Evolutionary conservation across 1,140 invertebrate genomes (phyloP).

Genomic region (Drosophila kurseongensis): DNA sequence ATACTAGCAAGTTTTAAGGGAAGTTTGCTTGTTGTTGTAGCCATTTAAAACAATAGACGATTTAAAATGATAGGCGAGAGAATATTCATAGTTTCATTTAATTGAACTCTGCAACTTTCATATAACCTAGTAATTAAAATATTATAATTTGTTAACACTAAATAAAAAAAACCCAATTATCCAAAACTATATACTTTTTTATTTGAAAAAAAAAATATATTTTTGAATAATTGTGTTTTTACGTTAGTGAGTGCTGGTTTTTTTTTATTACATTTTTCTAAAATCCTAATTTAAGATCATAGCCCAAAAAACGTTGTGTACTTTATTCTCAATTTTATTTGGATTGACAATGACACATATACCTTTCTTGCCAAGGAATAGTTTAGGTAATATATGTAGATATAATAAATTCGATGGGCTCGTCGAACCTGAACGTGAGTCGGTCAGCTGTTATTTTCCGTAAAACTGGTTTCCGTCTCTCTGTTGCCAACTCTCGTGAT

Average conservation of each 20-base stretch:
- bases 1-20: too few species aligned
- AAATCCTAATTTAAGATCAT: too few species aligned
- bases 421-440: conserved; percentile 26
- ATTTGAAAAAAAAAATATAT: too few species aligned
- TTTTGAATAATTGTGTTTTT: too few species aligned
- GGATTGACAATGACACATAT: not conserved
- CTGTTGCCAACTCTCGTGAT: conserved; percentile 8
- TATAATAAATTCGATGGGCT: conserved; percentile 24
- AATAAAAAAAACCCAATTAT: too few species aligned
- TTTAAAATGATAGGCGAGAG: not conserved
- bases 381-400: not conserved
- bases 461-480: conserved; percentile 26
- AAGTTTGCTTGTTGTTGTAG: not conserved
- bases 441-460: conserved; percentile 40
- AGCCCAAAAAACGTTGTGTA: not conserved
- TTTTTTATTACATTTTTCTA: too few species aligned
- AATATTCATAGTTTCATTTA: not conserved
- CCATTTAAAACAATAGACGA: not conserved
- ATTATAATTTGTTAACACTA: too few species aligned
- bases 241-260: too few species aligned
- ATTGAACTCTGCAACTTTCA: too few species aligned
- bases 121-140: too few species aligned
- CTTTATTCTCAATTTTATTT: not conserved
- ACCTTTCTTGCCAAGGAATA: not conserved
- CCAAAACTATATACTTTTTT: too few species aligned